These are phyloP conservation scores for Apodemus agrarius DNA, from an alignment of 2,797 vertebrate genomes.

Conservation along the genomic window DNA sequence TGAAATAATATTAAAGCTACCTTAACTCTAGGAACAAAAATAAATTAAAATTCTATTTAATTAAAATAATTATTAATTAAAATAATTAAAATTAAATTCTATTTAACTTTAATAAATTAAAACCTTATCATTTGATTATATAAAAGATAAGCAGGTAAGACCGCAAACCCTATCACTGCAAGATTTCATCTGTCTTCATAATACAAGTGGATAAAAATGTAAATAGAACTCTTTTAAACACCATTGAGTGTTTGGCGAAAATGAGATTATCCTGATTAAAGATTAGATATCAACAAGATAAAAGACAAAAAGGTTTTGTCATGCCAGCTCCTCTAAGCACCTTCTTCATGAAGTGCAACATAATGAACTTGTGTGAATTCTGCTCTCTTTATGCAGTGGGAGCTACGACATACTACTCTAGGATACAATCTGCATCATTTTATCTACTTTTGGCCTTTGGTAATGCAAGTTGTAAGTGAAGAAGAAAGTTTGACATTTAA, in stretches of 20 bases:
- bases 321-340: conserved; percentile 8
- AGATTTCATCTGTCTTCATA: conserved; percentile 59
- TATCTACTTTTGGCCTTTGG: conserved; percentile 71
- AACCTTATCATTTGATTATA: conserved; percentile 59
- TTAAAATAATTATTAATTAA: too few relatives aligned
- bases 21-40: conserved; percentile 78
- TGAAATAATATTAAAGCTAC: conserved; percentile 84
- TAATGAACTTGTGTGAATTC: conserved; percentile 13
- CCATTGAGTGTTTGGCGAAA: conserved; percentile 67
- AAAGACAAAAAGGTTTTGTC: conserved; percentile 58
- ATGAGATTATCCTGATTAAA: conserved; percentile 45
- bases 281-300: conserved; percentile 21
- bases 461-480: conserved; percentile 55
- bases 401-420: conserved; percentile 72
- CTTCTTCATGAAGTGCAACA: conserved; percentile 54
- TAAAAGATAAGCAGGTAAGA: conserved; percentile 46
- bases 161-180: conserved; percentile 24
- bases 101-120: too few relatives aligned
- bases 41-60: conserved; percentile 56
- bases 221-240: conserved; percentile 59
- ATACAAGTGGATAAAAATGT: conserved; percentile 55
- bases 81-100: too few relatives aligned
- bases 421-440: conserved; percentile 78
- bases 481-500: conserved; percentile 61
- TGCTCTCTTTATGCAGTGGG: conserved; percentile 41